Conservation (phyloP, 2,888 invertebrate genomes). For the Chironomus riparius region DNA sequence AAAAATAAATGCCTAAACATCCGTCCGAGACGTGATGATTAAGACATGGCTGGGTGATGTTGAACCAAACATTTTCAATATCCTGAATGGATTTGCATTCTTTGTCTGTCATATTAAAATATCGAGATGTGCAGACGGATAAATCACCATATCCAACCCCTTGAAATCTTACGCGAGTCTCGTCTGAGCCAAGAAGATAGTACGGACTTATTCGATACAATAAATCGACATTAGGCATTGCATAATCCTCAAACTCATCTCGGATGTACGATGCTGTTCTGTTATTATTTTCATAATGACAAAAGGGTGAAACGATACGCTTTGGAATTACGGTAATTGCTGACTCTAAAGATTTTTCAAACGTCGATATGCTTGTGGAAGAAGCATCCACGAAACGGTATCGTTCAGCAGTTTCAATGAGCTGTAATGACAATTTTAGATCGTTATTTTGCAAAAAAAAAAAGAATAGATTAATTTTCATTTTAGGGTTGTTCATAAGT, state of each 20-base stretch:
- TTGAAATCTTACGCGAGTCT: slow-evolving; percentile 42
- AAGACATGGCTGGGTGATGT: slow-evolving; percentile 46
- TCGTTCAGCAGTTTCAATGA: slow-evolving; percentile 3
- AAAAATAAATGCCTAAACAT: background rate
- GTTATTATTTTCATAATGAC: slow-evolving; percentile 31
- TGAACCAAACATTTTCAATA: slow-evolving; percentile 43
- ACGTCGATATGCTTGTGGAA: slow-evolving; percentile 15
- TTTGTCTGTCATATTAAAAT: slow-evolving; percentile 42
- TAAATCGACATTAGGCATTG: slow-evolving; percentile 46
- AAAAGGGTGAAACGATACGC: slow-evolving; percentile 36
- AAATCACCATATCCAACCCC: slow-evolving; percentile 48
- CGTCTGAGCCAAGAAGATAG: slow-evolving; percentile 38
- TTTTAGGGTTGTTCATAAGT: too few relatives aligned
- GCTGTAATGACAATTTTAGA: background rate
- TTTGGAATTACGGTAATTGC: slow-evolving; percentile 36
- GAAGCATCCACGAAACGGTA: slow-evolving; percentile 14
- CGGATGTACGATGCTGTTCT: slow-evolving; percentile 27
- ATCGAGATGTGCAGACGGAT: slow-evolving; percentile 48
- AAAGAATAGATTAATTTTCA: background rate
- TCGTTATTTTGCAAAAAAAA: background rate
- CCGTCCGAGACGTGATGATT: slow-evolving; percentile 50
- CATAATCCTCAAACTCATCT: slow-evolving; percentile 51
- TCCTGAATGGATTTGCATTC: slow-evolving; percentile 45
- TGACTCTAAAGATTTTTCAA: slow-evolving; percentile 34
- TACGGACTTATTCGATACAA: slow-evolving; percentile 47